Base-by-base conservation (phyloP, 2,113 vertebrate genomes). In the Jaculus jaculus region DNA sequence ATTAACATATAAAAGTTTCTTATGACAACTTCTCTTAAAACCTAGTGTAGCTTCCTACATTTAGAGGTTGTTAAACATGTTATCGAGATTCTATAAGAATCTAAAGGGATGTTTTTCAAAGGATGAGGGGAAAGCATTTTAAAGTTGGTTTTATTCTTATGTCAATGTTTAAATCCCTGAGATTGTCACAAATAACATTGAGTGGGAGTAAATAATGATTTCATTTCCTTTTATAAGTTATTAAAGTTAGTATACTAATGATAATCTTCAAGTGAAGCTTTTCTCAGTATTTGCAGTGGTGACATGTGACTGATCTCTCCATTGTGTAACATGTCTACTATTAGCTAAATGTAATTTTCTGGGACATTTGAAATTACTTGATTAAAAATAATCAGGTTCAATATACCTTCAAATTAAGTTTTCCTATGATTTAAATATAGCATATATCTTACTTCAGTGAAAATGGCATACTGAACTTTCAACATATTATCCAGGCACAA, bases 201-300 rank as follows among this genome's bases (percentile, higher is more conserved):
- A 87, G n/a, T 54, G 11, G 54, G 54, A 54, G 2, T 63, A 63
- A 63, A 63, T 86, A 30, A 68, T 86, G 12, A 71, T 68, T 79
- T 85, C 42, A 77, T 51, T 84, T 92, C 42, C n/a, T 77, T 83
- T 84, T 86, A 26, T 77, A 71, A 87, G 21, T 74, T 96, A 28
- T 94, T 82, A 92, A 87, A 90, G 69, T 94, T 75, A 37, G 3
- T 77, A 17, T 87, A n/a, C 71, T 93, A 75, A 89, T 86, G 71
- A 80, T 72, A 74, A 51, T 87, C 51, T 95, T 94, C 65, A 92
- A 92, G 73, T 75, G 20, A 66, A 26, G 7, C 28, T 89, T 39
- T 30, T 54, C 37, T 77, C 1, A 47, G 60, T 30, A 82, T 63
- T 83, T 86, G 28, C 78, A 77, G 89, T 23, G 24, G 90, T 85